Evolutionary conservation across 1,140 invertebrate genomes (phyloP).

Genomic region (Listronotus bonariensis): DNA sequence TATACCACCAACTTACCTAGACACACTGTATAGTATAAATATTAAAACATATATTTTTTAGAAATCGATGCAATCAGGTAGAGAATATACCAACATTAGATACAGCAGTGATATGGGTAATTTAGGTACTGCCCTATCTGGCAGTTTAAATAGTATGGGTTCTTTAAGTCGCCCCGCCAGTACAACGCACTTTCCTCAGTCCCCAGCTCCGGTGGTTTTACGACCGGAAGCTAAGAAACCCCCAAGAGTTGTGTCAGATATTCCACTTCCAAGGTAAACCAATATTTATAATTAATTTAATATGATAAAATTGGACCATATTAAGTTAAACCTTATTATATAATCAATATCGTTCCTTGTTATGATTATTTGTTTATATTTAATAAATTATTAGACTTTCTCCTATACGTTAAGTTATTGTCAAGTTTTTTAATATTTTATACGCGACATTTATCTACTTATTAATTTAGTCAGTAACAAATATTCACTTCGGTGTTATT

Average conservation of each 20-base stretch:
- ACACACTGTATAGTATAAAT: no score
- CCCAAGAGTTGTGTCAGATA: slow-evolving; percentile 46
- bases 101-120: slow-evolving; percentile 57
- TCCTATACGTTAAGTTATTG: no score
- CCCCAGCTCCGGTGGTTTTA: slow-evolving; percentile 39
- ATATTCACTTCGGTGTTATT: no score
- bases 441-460: no score
- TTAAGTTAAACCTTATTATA: no score
- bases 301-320: no score
- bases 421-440: no score
- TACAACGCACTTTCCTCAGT: slow-evolving; percentile 25
- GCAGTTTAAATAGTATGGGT: slow-evolving; percentile 38
- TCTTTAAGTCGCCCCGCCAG: slow-evolving; percentile 38
- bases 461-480: no score
- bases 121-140: slow-evolving; percentile 39
- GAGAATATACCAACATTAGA: slow-evolving; percentile 91
- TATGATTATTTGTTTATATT: no score
- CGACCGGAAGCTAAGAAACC: slow-evolving; percentile 47
- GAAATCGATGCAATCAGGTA: slow-evolving; percentile 79
- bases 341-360: no score
- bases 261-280: slow-evolving; percentile 49
- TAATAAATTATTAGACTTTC: no score
- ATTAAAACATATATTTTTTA: slow-evolving; percentile 49
- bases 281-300: neutral
- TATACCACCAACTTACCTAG: no score